A percentile compares a stretch with the other conserved stretches of the same genome.
These are phyloP conservation scores for Heterohyrax brucei DNA, from an alignment of 2,797 vertebrate genomes.

Conservation along the genomic window DNA sequence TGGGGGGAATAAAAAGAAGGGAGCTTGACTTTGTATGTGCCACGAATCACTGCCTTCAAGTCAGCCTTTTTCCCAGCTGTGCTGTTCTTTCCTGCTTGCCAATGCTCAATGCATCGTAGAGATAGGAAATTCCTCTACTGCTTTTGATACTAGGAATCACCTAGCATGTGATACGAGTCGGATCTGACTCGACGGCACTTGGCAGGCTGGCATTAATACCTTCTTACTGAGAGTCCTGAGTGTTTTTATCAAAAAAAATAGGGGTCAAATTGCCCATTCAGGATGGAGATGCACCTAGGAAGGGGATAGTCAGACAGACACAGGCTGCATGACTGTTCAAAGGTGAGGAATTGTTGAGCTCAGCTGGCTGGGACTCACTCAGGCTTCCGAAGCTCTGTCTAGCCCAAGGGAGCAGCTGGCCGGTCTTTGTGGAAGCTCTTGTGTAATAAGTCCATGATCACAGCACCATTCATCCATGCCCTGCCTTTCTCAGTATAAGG, in stretches of 20 bases:
- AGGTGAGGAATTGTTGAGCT: not conserved
- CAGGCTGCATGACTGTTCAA: not conserved
- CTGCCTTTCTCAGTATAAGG: constrained; percentile 13
- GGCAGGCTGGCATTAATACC: not conserved
- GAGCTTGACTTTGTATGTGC: constrained; percentile 48
- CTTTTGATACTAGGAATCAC: constrained; percentile 51
- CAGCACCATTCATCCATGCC: not conserved
- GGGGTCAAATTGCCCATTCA: not conserved
- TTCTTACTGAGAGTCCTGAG: not conserved
- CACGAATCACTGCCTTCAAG: not conserved
- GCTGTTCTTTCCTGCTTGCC: constrained; percentile 31
- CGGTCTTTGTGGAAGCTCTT: not conserved
- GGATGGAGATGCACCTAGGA: not conserved
- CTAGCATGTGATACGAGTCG: not conserved
- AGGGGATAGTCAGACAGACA: not conserved
- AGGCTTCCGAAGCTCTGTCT: not conserved
- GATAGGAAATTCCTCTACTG: constrained; percentile 42
- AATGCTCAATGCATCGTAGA: constrained; percentile 39
- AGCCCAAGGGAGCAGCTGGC: not conserved
- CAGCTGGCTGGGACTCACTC: not conserved
- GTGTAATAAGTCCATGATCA: not conserved
- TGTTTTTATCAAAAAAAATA: not conserved
- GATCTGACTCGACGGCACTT: too few relatives aligned
- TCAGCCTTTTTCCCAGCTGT: constrained; percentile 45
- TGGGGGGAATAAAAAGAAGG: constrained; percentile 58